Evolutionary conservation across 2,797 vertebrate genomes (phyloP), one percentile per base, ranked within the genome.

Genomic region (Steatocranus sp.): DNA sequence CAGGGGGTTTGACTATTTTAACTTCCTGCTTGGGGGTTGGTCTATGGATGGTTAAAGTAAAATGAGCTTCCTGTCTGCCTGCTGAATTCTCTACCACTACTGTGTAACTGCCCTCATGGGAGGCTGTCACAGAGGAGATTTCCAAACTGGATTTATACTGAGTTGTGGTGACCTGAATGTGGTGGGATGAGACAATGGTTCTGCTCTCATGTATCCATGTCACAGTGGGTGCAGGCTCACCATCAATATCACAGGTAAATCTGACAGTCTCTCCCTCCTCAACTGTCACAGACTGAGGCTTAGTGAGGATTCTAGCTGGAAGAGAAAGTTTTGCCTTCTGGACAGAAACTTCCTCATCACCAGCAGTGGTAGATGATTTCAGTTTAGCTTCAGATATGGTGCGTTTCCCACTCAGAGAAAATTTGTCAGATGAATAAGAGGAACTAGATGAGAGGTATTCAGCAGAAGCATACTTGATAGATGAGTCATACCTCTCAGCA

Each of bases 201-300:
- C 93, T 96, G 83, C 95, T 96, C 58, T 95, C 94, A 17, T 93
- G 95, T 80, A 97, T 87, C 99, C 99, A 99, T 34, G 95, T 98
- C 78, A 99, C 97, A 82, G 88, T 96, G 81, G 99, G 98, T 87
- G 97, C 95, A 68, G 99, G 99, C 38, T 99, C 98, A 3, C 99
- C 99, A 85, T 99, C 99, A 9, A 98, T 97, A 11, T 99, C 98
- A 76, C 98, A 99, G 80, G 96, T 96, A 96, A 99, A 99, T 91
- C 96, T 96, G 34, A 96, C 98, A 6, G 95, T 94, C 51, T 99
- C 98, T 11, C 98, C 98, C 94, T 98, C 97, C 36, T 95, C 92
- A 58, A 98, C 95, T 0, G 97, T 98, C 80, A 98, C 8, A 82
- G 99, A 99, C 81, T 96, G 96, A 68, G 98, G 99, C 92, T 98